Base-by-base conservation (phyloP, 37 sponge, comb jelly and placozoan genomes). In the Haliclona indistincta region DNA sequence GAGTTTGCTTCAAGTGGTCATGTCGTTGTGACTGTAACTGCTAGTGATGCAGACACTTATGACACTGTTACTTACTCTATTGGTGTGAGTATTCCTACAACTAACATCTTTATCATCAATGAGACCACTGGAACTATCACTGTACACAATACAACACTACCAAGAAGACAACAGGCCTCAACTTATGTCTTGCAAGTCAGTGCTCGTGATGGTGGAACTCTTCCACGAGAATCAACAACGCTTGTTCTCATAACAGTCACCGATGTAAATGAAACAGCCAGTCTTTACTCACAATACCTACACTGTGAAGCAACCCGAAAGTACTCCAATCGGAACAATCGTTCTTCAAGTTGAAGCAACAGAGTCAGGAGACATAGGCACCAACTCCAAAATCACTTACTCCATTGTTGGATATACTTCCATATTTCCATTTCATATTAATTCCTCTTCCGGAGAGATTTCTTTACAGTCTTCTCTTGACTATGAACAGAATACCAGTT, bases 241-340 rank as follows among this genome's bases (percentile, higher is more conserved):
- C 13, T 44, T 3, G 71, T 91, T 25, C 41, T 41, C 11, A 54
- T 91, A 22, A 82, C 83, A 23, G 38, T 91, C 19, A 40, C 65
- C 29, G 89, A 88, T 34, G 39, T 92, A 0, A 83, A 84, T 47
- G 67, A 63, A 25, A 37, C 85, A n/a, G n/a, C 86, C 90, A 25
- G 51, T 74, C 3, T 89, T 89, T 51, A 20, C 10, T 5, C 64
- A 58, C 25, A 0, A 62, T 22, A 26, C 10, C 17, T 89, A 84
- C 54, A 33, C 43, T 1, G 60, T 69, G 29, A 73, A 49, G 11
- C 47, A 88, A 8, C 56, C 65, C 22, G 93, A 92, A 43, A n/a
- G 38, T n/a, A 64, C 64, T 30, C 23, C 56, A 1, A 6, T 58
- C 6, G 7, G n/a, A 37, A 20, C 63, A 6, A 43, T 42, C 29